Conservation (phyloP, 2,113 vertebrate species). For the Nyctibius bracteatus region DNA sequence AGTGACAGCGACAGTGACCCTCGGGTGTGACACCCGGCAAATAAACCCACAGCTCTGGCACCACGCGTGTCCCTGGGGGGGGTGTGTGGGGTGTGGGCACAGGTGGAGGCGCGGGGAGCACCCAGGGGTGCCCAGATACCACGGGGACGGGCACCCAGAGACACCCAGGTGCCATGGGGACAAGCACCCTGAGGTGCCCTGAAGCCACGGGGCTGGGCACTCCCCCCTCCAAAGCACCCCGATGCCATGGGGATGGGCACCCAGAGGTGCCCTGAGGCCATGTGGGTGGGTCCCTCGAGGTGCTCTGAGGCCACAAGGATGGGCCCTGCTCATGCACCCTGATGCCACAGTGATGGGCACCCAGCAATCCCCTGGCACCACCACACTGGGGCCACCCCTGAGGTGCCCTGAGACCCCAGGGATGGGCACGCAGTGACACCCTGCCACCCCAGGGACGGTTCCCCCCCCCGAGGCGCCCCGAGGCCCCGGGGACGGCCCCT, state of each 20-base stretch:
- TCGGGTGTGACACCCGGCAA: accelerated
- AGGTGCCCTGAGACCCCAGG: background rate
- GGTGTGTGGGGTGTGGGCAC: background rate
- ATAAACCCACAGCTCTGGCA: background rate
- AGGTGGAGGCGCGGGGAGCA: accelerated
- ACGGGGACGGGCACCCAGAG: background rate
- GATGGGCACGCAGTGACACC: too few species aligned
- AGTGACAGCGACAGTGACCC: background rate
- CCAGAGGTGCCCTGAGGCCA: background rate
- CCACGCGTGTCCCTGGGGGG: accelerated
- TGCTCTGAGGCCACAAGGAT: background rate
- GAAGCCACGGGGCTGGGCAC: accelerated
- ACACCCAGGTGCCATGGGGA: too few species aligned
- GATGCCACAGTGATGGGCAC: accelerated
- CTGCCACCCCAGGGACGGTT: background rate
- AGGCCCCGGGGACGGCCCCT: background rate
- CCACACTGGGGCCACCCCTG: accelerated
- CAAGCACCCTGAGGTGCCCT: background rate
- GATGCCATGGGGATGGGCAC: background rate
- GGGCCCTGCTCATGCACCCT: background rate
- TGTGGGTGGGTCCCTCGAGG: too few species aligned
- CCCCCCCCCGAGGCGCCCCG: too few species aligned
- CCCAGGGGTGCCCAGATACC: background rate
- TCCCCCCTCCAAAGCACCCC: background rate
- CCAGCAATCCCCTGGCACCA: accelerated